Conservation (phyloP, 2,113 vertebrate species). For the Mustela nigripes region DNA sequence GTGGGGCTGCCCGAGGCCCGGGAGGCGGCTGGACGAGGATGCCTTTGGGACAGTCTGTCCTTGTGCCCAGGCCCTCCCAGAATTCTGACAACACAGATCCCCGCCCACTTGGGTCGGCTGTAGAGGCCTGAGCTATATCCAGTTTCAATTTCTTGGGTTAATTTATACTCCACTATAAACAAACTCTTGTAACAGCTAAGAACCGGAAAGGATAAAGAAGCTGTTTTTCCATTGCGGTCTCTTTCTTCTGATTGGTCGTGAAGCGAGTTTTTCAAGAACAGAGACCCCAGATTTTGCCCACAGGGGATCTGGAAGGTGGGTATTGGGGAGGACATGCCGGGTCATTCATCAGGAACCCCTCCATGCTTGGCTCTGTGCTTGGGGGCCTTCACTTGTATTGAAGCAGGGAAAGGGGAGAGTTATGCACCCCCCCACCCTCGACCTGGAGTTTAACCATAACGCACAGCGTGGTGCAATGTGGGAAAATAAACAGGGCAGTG, state of each 20-base stretch:
- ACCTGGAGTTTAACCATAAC: slow-evolving; percentile 59
- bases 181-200: slow-evolving; percentile 64
- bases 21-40: neutral
- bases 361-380: neutral
- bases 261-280: slow-evolving; percentile 53
- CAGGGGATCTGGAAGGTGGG: neutral
- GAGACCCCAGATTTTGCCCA: neutral
- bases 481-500: slow-evolving; percentile 70
- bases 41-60: neutral
- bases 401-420: neutral
- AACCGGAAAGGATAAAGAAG: slow-evolving; percentile 59
- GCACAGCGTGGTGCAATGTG: slow-evolving; percentile 36
- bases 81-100: slow-evolving; percentile 50
- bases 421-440: neutral
- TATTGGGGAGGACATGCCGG: neutral
- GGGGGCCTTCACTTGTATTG: neutral
- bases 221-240: slow-evolving; percentile 42
- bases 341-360: neutral
- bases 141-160: slow-evolving; percentile 74
- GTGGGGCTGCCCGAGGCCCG: neutral
- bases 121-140: slow-evolving; percentile 52
- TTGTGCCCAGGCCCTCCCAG: neutral
- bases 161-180: slow-evolving; percentile 74
- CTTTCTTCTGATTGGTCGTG: slow-evolving; percentile 52
- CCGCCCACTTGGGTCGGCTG: neutral